phyloP scores from a whole-genome alignment of 2,888 invertebrate species.

The Drosophila pegasa region DNA sequence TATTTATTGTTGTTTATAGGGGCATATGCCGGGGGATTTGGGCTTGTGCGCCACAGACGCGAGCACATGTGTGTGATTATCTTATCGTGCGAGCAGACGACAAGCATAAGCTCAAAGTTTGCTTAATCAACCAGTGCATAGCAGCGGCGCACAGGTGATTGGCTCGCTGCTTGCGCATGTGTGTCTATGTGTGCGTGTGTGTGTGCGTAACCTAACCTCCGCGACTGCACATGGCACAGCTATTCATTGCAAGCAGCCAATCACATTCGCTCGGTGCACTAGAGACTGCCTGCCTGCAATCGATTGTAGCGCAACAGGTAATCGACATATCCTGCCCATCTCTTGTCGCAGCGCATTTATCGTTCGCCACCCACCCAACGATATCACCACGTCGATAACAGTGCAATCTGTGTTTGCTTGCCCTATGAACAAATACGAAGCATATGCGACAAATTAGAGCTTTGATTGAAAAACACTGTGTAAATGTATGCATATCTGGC shows the following conservation, averaged over 20 bases:
- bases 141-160: constrained; percentile 53
- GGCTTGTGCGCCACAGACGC: constrained; percentile 7
- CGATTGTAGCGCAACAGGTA: constrained; percentile 39
- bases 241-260: constrained; percentile 5
- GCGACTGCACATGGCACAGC: constrained; percentile 13
- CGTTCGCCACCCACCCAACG: constrained; percentile 1
- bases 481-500: neutral
- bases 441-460: constrained; percentile 62
- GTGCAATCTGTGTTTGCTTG: constrained; percentile 21
- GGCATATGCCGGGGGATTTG: constrained; percentile 37
- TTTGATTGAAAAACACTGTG: constrained; percentile 33
- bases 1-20: constrained; percentile 33
- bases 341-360: constrained; percentile 1
- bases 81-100: constrained; percentile 58
- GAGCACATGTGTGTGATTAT: constrained; percentile 48
- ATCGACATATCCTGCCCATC: constrained; percentile 24
- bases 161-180: constrained; percentile 6
- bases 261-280: constrained; percentile 17
- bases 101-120: constrained; percentile 64
- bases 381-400: constrained; percentile 40
- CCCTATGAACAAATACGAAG: constrained; percentile 31
- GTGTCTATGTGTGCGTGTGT: constrained; percentile 13
- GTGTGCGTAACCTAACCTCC: constrained; percentile 28
- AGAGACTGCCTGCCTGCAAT: constrained; percentile 28
- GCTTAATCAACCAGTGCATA: constrained; percentile 66